phyloP scores from a whole-genome alignment of 2,113 vertebrate species.

The Passer domesticus region DNA sequence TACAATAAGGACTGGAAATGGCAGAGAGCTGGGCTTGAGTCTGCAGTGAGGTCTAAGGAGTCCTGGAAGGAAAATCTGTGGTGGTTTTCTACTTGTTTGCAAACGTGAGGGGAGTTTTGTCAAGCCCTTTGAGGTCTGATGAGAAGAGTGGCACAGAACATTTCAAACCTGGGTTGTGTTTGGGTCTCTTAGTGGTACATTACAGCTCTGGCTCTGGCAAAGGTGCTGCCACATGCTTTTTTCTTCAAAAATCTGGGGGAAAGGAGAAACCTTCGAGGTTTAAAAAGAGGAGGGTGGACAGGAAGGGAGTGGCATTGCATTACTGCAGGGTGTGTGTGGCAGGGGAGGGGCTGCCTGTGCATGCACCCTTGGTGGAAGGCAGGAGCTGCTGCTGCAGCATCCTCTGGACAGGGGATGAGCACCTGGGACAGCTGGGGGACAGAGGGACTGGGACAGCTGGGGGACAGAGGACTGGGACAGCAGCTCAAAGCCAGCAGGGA shows the following conservation, averaged over 20 bases:
- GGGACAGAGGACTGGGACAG: not conserved
- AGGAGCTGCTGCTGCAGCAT: not conserved
- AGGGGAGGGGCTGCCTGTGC: too few relatives aligned
- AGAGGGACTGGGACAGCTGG: not conserved
- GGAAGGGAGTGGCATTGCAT: not conserved
- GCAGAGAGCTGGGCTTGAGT: not conserved
- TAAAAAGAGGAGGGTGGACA: not conserved
- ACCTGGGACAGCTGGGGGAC: not conserved
- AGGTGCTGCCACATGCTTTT: not conserved
- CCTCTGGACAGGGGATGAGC: not conserved
- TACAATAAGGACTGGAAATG: not conserved
- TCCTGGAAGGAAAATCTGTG: not conserved
- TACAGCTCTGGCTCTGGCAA: not conserved
- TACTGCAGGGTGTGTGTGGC: not conserved
- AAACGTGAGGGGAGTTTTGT: not conserved
- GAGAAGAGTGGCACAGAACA: not conserved
- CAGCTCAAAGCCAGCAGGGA: not conserved
- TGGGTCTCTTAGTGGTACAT: not conserved
- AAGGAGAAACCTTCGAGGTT: not conserved
- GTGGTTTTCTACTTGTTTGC: not conserved
- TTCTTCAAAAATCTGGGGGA: not conserved
- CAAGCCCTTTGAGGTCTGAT: not conserved
- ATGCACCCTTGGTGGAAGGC: not conserved
- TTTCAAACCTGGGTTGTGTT: fast-evolving
- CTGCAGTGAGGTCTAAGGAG: not conserved